Base-by-base conservation (phyloP, 2,888 invertebrate species). In the Yponomeuta cagnagella region DNA sequence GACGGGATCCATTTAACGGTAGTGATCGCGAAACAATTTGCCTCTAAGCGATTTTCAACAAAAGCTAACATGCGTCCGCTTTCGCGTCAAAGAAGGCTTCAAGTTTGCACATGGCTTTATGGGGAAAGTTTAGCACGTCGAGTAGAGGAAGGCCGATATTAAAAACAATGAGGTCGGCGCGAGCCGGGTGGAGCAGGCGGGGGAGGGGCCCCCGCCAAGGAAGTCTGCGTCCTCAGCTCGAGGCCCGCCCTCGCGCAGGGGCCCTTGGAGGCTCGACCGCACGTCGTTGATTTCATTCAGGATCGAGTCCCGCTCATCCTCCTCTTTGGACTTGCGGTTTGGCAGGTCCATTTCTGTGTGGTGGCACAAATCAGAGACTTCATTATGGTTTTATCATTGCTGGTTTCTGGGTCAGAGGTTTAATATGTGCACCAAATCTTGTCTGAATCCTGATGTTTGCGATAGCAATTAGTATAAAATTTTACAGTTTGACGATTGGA, bases 261-360 rank as follows among this genome's bases (percentile, higher is more conserved):
- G 93, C 67, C 95, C 95, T 78, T 95, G 95, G 74, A 94, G 94
- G 75, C 95, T 94, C 77, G 94, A 94, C 72, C 95, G 94, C 76
- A 94, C 91, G 74, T 92, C 90, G 73, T 92, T 92, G 73, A 89
- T 88, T 76, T 90, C 90, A 73, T 92, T 91, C 37, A 84, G 76
- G 52, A 85, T 78, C 65, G 86, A 82, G 73, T 88, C 85, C 43
- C 80, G 63, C 30, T 70, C 80, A 71, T 92, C 86, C 66, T 93
- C 93, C 68, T 90, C 85, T 48, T 88, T 87, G 37, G 90, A 85
- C 77, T 93, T 93, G 73, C 90, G 86, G 75, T 93, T 90, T 71
- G 93, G 94, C 65, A 94, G 85, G 81, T 94, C 94, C 94, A 94
- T 94, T 91, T 94, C 94, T 94, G 87, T 74, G 79, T 31, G 48